Evolutionary conservation across 2,888 invertebrate species (phyloP).

Genomic region (Xylophagus ater): DNA sequence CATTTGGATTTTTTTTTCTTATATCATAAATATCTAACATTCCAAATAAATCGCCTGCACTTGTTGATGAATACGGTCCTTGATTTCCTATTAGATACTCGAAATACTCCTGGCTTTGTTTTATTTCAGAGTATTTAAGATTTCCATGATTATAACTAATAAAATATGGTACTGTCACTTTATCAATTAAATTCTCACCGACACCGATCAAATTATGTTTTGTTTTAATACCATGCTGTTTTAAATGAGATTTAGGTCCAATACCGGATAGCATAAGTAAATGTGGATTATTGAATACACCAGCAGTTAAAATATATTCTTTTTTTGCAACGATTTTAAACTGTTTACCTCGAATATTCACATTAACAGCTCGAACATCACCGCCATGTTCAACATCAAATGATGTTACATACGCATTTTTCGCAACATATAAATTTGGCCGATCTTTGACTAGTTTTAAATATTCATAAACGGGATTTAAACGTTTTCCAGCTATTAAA

Average conservation of each 20-base stretch:
- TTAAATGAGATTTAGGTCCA: conserved; percentile 56
- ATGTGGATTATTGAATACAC: conserved; percentile 51
- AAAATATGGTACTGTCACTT: conserved; percentile 2
- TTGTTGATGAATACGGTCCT: conserved; percentile 3
- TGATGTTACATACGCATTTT: conserved; percentile 9
- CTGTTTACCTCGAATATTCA: no score
- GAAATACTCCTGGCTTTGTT: no score
- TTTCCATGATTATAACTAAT: neutral
- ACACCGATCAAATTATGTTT: neutral
- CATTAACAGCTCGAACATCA: conserved; percentile 3
- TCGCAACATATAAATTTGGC: conserved; percentile 10
- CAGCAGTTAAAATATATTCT: conserved; percentile 4
- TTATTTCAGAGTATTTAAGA: neutral
- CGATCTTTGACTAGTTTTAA: conserved; percentile 40
- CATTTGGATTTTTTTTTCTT: conserved; percentile 1
- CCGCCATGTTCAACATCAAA: conserved; percentile 6
- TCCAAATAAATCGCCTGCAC: neutral
- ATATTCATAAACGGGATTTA: conserved; percentile 61
- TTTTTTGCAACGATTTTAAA: conserved; percentile 2
- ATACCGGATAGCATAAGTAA: conserved; percentile 78
- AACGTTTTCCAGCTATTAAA: no score
- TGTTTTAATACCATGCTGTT: conserved; percentile 49
- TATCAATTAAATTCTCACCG: conserved; percentile 6
- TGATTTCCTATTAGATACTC: neutral
- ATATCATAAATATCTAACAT: conserved; percentile 3